A percentile compares a stretch with the other conserved stretches of the same genome.
These are phyloP conservation scores for Drosophila recens DNA, from an alignment of 2,888 invertebrate species.

Conservation along the genomic window DNA sequence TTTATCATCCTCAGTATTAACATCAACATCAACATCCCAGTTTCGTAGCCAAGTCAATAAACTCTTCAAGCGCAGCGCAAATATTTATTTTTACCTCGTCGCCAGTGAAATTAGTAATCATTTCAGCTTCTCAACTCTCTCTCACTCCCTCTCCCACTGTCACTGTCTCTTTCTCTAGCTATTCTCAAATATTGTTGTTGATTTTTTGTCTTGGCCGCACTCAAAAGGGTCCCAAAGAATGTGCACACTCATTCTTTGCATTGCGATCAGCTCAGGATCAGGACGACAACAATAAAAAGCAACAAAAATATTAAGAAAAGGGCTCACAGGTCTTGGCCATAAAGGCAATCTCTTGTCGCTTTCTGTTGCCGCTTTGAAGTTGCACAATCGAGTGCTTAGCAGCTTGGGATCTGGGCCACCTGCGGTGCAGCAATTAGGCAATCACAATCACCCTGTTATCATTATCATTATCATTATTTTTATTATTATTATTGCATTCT, in stretches of 20 bases:
- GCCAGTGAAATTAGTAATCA: conserved; percentile 78
- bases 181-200: conserved; percentile 53
- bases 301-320: conserved; percentile 28
- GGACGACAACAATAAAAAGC: conserved; percentile 36
- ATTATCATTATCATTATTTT: conserved; percentile 25
- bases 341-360: conserved; percentile 3
- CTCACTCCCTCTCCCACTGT: background rate
- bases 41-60: conserved; percentile 64
- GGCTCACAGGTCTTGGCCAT: conserved; percentile 15
- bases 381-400: conserved; percentile 67
- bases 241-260: conserved; percentile 64
- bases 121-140: conserved; percentile 12
- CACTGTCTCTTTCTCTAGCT: conserved; percentile 9
- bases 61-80: conserved; percentile 75
- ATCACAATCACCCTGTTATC: conserved; percentile 46
- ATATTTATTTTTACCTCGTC: conserved; percentile 75
- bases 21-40: conserved; percentile 25
- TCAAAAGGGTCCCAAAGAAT: conserved; percentile 60
- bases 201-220: conserved; percentile 28
- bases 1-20: background rate
- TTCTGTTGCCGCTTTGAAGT: conserved; percentile 67
- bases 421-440: conserved; percentile 67
- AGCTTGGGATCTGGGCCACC: conserved; percentile 69
- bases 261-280: conserved; percentile 44
- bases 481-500: conserved; percentile 49